These are phyloP conservation scores for Aromia moschata DNA, from an alignment of 2,888 invertebrate genomes.

Conservation along the genomic window DNA sequence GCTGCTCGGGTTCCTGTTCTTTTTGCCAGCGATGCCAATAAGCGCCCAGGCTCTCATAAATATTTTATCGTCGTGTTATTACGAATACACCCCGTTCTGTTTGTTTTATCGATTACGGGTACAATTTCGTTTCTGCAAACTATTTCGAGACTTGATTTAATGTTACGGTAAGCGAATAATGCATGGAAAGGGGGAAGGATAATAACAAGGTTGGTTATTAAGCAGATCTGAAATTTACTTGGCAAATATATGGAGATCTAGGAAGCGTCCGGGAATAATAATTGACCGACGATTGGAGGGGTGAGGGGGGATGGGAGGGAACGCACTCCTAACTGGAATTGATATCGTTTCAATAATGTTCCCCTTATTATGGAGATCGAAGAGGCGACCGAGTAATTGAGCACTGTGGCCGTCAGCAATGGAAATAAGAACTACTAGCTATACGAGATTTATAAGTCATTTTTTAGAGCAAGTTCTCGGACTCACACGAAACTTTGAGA, in stretches of 20 bases:
- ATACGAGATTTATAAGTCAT: too few species aligned
- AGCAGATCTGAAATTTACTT: slow-evolving; percentile 37
- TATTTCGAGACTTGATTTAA: slow-evolving; percentile 41
- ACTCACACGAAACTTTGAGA: too few species aligned
- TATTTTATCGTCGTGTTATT: slow-evolving; percentile 35
- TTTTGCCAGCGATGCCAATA: slow-evolving; percentile 29
- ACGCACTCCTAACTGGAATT: too few species aligned
- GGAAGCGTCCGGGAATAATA: slow-evolving; percentile 35
- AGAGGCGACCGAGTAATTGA: neutral
- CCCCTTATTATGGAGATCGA: neutral
- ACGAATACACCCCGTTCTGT: slow-evolving; percentile 34
- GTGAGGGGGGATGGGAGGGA: neutral
- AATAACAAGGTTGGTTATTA: slow-evolving; percentile 41
- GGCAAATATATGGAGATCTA: slow-evolving; percentile 38
- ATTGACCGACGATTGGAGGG: slow-evolving; percentile 20
- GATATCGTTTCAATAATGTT: neutral
- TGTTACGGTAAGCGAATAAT: slow-evolving; percentile 37
- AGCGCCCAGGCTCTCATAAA: slow-evolving; percentile 26
- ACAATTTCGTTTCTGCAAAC: slow-evolving; percentile 37
- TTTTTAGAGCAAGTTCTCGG: too few species aligned
- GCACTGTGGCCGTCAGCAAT: neutral
- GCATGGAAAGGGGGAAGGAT: slow-evolving; percentile 36
- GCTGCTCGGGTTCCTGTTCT: slow-evolving; percentile 19
- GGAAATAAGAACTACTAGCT: neutral
- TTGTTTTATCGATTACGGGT: slow-evolving; percentile 41